A percentile compares a stretch with the other conserved stretches of the same genome.
Conservation (phyloP, 2,797 vertebrate genomes). For the Helicolenus hilgendorfi region DNA sequence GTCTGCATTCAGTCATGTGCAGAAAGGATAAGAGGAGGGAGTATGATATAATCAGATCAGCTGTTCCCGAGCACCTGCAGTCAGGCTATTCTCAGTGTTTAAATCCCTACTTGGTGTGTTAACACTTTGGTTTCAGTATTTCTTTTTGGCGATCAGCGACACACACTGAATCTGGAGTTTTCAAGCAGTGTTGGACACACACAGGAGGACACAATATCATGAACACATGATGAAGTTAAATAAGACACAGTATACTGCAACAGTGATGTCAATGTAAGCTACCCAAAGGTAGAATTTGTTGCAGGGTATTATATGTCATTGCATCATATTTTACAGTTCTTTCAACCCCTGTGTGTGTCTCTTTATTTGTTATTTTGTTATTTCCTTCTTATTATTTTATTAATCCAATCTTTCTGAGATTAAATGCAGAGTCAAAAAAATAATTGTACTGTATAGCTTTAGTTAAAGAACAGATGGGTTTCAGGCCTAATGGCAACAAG, state of each 20-base stretch:
- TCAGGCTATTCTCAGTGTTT: slow-evolving; percentile 28
- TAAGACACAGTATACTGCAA: background rate
- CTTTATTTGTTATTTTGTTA: background rate
- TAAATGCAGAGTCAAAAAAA: rapidly evolving
- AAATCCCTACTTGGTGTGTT: slow-evolving; percentile 21
- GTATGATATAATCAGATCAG: slow-evolving; percentile 54
- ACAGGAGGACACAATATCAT: background rate
- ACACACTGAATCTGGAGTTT: background rate
- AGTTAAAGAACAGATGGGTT: background rate
- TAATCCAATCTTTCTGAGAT: background rate
- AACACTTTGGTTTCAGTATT: slow-evolving; percentile 15
- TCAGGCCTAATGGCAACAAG: background rate
- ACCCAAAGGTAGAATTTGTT: background rate
- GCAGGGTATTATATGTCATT: background rate
- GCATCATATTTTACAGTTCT: background rate
- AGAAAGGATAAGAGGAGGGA: slow-evolving; percentile 11
- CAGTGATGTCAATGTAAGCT: background rate
- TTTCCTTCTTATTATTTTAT: background rate
- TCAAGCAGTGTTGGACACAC: background rate
- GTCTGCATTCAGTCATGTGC: background rate
- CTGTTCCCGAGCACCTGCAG: slow-evolving; percentile 28
- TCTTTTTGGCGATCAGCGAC: background rate
- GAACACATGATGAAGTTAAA: background rate
- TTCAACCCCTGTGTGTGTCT: background rate
- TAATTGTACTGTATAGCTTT: background rate